These are phyloP conservation scores for Zeus faber DNA, from an alignment of 2,113 vertebrate genomes.

Conservation along the genomic window DNA sequence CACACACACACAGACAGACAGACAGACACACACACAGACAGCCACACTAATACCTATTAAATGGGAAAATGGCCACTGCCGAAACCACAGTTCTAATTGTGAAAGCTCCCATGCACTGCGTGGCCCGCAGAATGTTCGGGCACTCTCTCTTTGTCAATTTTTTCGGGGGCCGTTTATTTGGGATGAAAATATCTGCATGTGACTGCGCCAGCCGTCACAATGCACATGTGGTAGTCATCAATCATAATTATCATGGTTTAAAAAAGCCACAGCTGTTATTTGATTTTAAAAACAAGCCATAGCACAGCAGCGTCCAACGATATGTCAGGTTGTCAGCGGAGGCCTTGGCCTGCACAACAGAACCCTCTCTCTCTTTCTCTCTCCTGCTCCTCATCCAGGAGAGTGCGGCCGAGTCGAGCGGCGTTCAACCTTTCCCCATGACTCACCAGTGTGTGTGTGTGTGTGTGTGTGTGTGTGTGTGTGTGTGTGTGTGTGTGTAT, in stretches of 20 bases:
- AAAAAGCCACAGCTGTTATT: slow-evolving; percentile 78
- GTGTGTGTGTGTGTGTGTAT: slow-evolving; percentile 28
- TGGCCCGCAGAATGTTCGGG: slow-evolving; percentile 37
- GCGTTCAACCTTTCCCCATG: slow-evolving; percentile 61
- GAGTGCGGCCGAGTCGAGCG: slow-evolving; percentile 53
- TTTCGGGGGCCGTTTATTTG: slow-evolving; percentile 52
- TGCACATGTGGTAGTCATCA: slow-evolving; percentile 77
- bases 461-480: neutral
- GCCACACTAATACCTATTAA: slow-evolving; percentile 37
- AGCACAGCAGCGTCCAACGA: slow-evolving; percentile 63
- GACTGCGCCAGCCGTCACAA: slow-evolving; percentile 69
- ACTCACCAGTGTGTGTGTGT: slow-evolving; percentile 40
- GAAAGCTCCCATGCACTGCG: slow-evolving; percentile 17
- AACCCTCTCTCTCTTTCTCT: slow-evolving; percentile 29
- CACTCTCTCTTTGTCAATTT: slow-evolving; percentile 48
- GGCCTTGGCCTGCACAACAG: slow-evolving; percentile 70
- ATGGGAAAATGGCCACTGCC: slow-evolving; percentile 22
- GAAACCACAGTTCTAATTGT: slow-evolving; percentile 40
- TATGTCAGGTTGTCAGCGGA: slow-evolving; percentile 74
- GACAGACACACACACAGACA: slow-evolving; percentile 18
- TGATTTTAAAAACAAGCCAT: slow-evolving; percentile 77
- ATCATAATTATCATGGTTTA: slow-evolving; percentile 78
- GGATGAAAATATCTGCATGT: slow-evolving; percentile 69
- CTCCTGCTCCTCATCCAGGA: slow-evolving; percentile 29
- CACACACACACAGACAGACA: neutral